Evolutionary conservation across 2,113 vertebrate genomes (phyloP), one percentile per base, ranked within the genome.

Genomic region (Uria lomvia): DNA sequence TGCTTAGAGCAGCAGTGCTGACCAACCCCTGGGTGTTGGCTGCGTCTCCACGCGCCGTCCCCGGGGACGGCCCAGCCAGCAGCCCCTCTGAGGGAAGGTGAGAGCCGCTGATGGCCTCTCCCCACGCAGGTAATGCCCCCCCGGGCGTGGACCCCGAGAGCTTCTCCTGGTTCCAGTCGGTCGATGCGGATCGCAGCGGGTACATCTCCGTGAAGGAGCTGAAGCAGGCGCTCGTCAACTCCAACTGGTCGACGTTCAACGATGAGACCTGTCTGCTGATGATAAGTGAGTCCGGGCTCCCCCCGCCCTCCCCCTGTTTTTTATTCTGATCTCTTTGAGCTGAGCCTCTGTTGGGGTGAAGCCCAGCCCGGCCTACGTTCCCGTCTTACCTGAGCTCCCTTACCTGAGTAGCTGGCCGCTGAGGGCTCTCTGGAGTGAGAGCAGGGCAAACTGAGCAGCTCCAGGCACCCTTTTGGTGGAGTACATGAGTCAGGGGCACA

Each of bases 251-350:
- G 1, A 60, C 98, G 2, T 99, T 99, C 97, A 99, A 98, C 8
- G 99, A 99, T 0, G 99, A 99, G 97, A 99, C 99, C 6, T 99
- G 99, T 92, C 97, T 98, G 74, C 98, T 99, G 98, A 99, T 99
- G 99, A 98, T 99, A 91, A 99, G 99, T 99, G 96, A 99, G 99
- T 98, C 6, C 13, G 75, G 70, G n/a, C 1, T 6, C 29, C 18
- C 62, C 36, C 59, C 23, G 58, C 59, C 58, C n/a, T n/a, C 49
- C 19, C 36, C 11, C 47, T 26, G 77, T 3, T 15, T 18, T 9
- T 32, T 0, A 3, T 21, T n/a, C 40, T 9, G 17, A 3, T 42
- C 15, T 3, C 0, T 27, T 24, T 16, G 66, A 72, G 8, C 14
- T 6, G 16, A 27, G 6, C 4, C 15, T 23, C 45, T 26, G 2